A percentile compares a stretch with the other conserved stretches of the same genome.
Conservation (phyloP, 2,113 vertebrate genomes). For the Notechis scutatus region DNA sequence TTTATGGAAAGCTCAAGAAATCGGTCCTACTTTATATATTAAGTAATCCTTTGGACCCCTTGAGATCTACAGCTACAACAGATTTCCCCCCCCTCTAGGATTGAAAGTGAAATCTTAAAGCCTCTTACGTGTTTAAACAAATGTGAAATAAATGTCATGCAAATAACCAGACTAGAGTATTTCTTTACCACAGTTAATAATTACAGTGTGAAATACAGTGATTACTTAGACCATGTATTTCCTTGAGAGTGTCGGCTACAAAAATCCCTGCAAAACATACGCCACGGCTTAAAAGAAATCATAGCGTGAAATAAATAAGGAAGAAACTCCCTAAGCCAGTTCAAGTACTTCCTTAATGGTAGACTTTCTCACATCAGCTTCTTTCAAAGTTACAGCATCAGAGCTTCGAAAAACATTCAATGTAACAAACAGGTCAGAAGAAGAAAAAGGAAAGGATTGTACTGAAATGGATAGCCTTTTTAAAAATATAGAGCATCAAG, state of each 20-base stretch:
- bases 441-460: slow-evolving; percentile 2
- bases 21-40: slow-evolving; percentile 24
- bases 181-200: slow-evolving; percentile 37
- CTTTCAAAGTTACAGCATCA: slow-evolving; percentile 13
- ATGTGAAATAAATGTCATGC: slow-evolving; percentile 2
- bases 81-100: neutral
- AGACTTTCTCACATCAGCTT: slow-evolving; percentile 26
- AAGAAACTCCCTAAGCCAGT: neutral
- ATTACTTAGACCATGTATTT: slow-evolving; percentile 38
- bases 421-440: neutral
- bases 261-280: slow-evolving; percentile 5
- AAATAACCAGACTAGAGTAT: slow-evolving; percentile 39
- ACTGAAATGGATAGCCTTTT: rapidly evolving
- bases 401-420: slow-evolving; percentile 18
- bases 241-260: slow-evolving; percentile 40
- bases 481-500: neutral
- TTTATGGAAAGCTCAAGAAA: neutral
- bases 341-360: slow-evolving; percentile 2
- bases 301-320: neutral
- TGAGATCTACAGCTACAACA: slow-evolving; percentile 3
- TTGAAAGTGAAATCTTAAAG: neutral
- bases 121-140: neutral
- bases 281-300: neutral
- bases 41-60: slow-evolving; percentile 9
- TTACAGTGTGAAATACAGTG: slow-evolving; percentile 41